Evolutionary conservation across 2,888 invertebrate genomes (phyloP).

Genomic region (Agrypnus murinus): DNA sequence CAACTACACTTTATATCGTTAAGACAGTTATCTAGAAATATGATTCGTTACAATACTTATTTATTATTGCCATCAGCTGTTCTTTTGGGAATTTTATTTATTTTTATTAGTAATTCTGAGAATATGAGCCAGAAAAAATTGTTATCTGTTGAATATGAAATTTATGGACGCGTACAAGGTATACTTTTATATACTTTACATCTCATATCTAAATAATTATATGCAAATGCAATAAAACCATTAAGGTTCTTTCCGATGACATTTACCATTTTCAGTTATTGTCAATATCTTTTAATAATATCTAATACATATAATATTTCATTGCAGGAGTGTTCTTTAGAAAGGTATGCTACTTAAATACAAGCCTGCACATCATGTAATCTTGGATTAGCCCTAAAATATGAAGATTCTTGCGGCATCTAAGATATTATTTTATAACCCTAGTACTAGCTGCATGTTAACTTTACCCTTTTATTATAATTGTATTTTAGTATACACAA

Average conservation of each 20-base stretch:
- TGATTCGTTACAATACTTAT: conserved; percentile 7
- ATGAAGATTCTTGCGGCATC: no score
- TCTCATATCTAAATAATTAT: no score
- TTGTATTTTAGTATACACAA: conserved; percentile 76
- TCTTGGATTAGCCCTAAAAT: no score
- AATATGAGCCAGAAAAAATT: conserved; percentile 55
- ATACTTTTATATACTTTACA: conserved; percentile 64
- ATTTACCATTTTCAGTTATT: no score
- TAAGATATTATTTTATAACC: no score
- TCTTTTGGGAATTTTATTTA: conserved; percentile 14
- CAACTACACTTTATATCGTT: no score
- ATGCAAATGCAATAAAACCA: neutral
- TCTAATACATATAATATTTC: no score
- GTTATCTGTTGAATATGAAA: conserved; percentile 74
- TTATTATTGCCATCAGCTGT: conserved; percentile 38
- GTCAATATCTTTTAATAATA: no score
- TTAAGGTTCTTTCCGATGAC: no score
- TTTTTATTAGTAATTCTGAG: conserved; percentile 1
- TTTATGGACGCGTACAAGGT: conserved; percentile 77
- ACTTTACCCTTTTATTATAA: no score
- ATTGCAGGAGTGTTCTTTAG: conserved; percentile 78
- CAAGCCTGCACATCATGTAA: no score
- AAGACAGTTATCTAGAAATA: conserved; percentile 6
- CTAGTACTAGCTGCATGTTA: no score
- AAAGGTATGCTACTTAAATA: conserved; percentile 70